Conservation (phyloP, 1,140 invertebrate genomes). For the Drosophila leontia region DNA sequence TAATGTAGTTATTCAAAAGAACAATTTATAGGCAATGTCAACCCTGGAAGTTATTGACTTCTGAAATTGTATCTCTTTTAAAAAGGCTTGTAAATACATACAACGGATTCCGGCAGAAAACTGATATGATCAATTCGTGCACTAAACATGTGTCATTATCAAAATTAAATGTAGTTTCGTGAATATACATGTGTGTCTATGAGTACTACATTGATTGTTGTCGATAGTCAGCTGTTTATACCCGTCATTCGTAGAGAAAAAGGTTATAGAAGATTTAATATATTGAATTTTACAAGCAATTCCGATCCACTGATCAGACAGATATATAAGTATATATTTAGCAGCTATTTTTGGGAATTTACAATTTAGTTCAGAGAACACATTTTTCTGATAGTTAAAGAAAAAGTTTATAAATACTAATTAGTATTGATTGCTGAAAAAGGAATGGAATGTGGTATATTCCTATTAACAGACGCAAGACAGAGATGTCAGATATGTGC, state of each 20-base stretch:
- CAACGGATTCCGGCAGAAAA: not conserved
- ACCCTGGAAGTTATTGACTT: not conserved
- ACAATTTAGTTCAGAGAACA: not conserved
- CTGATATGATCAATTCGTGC: not conserved
- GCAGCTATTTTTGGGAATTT: too few relatives aligned
- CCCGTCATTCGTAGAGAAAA: not conserved
- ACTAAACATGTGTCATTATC: not conserved
- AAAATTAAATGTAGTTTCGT: conserved; percentile 6
- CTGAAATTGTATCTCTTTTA: not conserved
- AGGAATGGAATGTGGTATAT: not conserved
- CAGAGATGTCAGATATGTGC: not conserved
- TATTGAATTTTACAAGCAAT: not conserved
- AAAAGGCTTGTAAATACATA: not conserved
- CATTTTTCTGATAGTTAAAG: too few relatives aligned
- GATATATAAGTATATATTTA: not conserved
- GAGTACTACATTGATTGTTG: not conserved
- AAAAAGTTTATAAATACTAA: too few relatives aligned
- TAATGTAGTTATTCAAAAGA: not conserved
- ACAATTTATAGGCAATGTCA: too few relatives aligned
- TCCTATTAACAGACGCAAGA: not conserved
- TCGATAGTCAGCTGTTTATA: not conserved
- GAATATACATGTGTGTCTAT: not conserved
- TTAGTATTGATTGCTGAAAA: not conserved
- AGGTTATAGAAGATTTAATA: not conserved
- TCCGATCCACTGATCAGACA: not conserved